Evolutionary conservation across 2,888 invertebrate species (phyloP).

Genomic region (Meganola albula): DNA sequence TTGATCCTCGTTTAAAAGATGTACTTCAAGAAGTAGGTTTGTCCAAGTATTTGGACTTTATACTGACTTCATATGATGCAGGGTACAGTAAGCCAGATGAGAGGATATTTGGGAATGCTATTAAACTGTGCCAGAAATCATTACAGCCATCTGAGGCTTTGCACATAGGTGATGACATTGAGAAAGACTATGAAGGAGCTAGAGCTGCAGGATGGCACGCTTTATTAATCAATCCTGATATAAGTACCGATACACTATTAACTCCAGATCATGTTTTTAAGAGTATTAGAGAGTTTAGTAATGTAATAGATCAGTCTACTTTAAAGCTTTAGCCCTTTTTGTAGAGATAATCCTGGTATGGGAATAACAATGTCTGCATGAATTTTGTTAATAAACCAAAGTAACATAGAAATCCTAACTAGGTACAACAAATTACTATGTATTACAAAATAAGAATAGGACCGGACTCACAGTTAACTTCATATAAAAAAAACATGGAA

Average conservation of each 20-base stretch:
- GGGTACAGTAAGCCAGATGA: slow-evolving; percentile 86
- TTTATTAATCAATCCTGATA: slow-evolving; percentile 38
- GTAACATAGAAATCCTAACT: too few relatives aligned
- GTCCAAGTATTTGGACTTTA: slow-evolving; percentile 86
- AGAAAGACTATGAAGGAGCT: slow-evolving; percentile 88
- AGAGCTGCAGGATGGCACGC: slow-evolving; percentile 86
- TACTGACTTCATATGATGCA: slow-evolving; percentile 86
- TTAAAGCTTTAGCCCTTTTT: slow-evolving; percentile 19
- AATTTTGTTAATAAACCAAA: too few relatives aligned
- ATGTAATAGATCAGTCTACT: slow-evolving; percentile 32
- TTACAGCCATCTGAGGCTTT: slow-evolving; percentile 81
- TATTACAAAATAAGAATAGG: too few relatives aligned
- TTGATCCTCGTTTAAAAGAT: slow-evolving; percentile 86
- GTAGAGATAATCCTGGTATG: too few relatives aligned
- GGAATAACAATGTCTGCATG: too few relatives aligned
- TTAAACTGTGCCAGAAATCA: slow-evolving; percentile 57
- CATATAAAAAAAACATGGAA: too few relatives aligned
- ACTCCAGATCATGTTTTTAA: slow-evolving; percentile 41
- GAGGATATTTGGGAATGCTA: slow-evolving; percentile 83
- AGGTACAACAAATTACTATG: too few relatives aligned
- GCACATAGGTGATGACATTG: slow-evolving; percentile 89
- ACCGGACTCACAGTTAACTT: too few relatives aligned
- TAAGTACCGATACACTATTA: slow-evolving; percentile 27
- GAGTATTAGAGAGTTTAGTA: slow-evolving; percentile 42
- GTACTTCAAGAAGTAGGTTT: slow-evolving; percentile 82